Evolutionary conservation across 2,888 invertebrate genomes (phyloP).

Genomic region (Meiosimyza decipiens): DNA sequence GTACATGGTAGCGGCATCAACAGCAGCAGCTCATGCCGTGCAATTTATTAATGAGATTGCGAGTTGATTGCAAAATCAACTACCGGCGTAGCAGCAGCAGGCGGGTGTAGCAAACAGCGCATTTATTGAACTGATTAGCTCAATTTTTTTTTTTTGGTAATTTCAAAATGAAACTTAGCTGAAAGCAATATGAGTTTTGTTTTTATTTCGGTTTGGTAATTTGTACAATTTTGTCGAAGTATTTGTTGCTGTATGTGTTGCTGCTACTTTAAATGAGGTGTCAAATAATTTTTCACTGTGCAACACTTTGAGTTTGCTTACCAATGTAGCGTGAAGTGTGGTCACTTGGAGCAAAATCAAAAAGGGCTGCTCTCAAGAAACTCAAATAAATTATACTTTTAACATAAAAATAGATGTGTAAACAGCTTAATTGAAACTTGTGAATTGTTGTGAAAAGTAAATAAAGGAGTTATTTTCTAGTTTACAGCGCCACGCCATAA

Average conservation of each 20-base stretch:
- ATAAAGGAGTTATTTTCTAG: no score
- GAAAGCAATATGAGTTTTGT: not conserved
- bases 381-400: no score
- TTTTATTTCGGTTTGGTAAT: not conserved
- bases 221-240: constrained; percentile 10
- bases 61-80: constrained; percentile 56
- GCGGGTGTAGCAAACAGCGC: not conserved
- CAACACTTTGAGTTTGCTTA: no score
- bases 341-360: no score
- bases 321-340: no score
- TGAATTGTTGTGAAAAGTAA: no score
- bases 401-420: no score
- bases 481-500: no score
- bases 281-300: constrained; percentile 54
- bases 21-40: constrained; percentile 54
- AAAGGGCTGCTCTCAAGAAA: no score
- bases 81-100: constrained; percentile 3
- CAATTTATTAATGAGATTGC: constrained; percentile 65
- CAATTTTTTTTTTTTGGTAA: not conserved
- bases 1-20: constrained; percentile 2
- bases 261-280: constrained; percentile 60
- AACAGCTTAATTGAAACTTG: no score
- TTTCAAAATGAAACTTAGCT: no score
- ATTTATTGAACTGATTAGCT: constrained; percentile 14
- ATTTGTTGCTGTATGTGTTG: constrained; percentile 23